Conservation (phyloP, 2,113 vertebrate species). For the Pelmatolapia mariae region DNA sequence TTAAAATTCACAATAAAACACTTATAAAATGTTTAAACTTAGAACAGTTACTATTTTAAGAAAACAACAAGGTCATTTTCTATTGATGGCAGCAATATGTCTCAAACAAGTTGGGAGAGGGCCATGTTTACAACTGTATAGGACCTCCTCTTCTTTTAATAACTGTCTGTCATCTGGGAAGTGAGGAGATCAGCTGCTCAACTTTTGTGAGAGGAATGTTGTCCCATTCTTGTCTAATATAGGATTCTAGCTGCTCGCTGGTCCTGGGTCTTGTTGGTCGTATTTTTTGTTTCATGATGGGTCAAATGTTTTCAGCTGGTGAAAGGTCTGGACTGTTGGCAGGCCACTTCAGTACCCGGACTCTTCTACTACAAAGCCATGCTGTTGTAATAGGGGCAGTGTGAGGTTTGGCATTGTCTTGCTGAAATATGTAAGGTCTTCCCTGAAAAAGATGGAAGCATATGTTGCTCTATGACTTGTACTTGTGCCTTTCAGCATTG, state of each 20-base stretch:
- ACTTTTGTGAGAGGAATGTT: not conserved
- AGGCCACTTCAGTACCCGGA: not conserved
- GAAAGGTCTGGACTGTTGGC: not conserved
- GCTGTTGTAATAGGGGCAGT: not conserved
- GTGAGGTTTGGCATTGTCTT: not conserved
- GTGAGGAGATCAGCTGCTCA: not conserved
- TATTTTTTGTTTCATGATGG: not conserved
- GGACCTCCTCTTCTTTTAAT: not conserved
- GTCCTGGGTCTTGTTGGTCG: not conserved
- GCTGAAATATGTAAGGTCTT: not conserved
- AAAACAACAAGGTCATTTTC: not conserved
- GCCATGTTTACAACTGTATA: not conserved
- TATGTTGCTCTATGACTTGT: not conserved
- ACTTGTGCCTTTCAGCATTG: not conserved
- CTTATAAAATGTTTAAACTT: not conserved
- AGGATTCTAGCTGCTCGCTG: not conserved
- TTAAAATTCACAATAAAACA: not conserved
- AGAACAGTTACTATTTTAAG: not conserved
- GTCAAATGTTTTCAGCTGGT: not conserved
- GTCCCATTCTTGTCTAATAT: not conserved
- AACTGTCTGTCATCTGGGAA: not conserved
- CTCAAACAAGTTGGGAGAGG: not conserved
- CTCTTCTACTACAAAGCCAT: not conserved
- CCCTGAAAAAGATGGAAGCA: not conserved
- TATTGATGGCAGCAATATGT: not conserved